Conservation (phyloP, 1,140 invertebrate species). For the Saccostrea glomerata region DNA sequence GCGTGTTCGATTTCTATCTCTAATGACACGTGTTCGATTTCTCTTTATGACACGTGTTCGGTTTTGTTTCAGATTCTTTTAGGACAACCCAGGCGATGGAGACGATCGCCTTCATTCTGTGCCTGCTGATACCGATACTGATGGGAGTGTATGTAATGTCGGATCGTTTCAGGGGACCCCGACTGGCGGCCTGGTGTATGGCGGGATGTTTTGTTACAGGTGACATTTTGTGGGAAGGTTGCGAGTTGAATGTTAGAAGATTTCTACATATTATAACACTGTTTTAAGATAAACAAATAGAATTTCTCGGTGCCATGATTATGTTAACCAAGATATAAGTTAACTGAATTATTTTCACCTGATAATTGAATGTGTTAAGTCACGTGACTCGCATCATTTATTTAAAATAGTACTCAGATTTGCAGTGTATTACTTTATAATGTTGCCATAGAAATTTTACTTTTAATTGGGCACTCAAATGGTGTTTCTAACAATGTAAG, state of each 20-base stretch:
- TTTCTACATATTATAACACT: neutral
- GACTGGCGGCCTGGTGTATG: neutral
- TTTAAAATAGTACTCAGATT: neutral
- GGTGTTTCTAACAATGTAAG: neutral
- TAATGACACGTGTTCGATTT: neutral
- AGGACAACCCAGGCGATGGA: slow-evolving; percentile 53
- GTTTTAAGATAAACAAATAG: no score
- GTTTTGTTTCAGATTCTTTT: slow-evolving; percentile 50
- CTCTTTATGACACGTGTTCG: neutral
- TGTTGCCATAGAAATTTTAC: neutral
- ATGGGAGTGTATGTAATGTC: slow-evolving; percentile 46
- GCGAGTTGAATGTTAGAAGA: neutral
- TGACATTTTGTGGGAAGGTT: neutral
- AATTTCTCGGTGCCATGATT: no score
- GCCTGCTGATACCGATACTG: slow-evolving; percentile 37
- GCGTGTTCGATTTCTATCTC: no score
- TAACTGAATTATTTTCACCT: no score
- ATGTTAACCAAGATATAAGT: no score
- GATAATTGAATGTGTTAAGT: no score
- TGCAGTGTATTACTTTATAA: neutral
- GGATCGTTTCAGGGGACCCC: neutral
- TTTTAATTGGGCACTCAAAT: neutral
- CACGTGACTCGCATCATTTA: neutral
- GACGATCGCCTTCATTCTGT: slow-evolving; percentile 46
- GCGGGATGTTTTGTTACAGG: slow-evolving; percentile 20